A percentile compares a stretch with the other conserved stretches of the same genome.
Evolutionary conservation across 2,113 vertebrate species (phyloP).

Genomic region (Tautogolabrus adspersus): DNA sequence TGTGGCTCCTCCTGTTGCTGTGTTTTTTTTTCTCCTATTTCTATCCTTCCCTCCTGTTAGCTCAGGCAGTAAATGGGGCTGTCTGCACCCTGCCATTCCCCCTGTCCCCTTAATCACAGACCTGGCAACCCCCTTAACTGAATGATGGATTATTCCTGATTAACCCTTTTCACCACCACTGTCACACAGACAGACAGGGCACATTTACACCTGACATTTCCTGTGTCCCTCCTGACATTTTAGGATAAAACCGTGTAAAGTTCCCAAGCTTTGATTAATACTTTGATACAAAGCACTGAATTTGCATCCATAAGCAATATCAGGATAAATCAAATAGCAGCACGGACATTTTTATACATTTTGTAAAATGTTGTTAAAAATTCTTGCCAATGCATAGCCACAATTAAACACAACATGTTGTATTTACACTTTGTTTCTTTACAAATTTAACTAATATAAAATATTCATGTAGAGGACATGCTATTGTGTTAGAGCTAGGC

Average conservation of each 20-base stretch:
- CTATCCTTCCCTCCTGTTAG: background rate
- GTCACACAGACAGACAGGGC: background rate
- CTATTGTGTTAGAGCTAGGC: too few relatives aligned
- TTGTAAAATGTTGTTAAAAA: too few relatives aligned
- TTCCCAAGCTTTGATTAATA: background rate
- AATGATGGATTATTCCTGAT: conserved; percentile 74
- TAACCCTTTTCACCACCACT: conserved; percentile 51
- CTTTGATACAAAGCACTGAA: background rate
- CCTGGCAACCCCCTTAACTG: conserved; percentile 65
- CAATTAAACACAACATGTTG: too few relatives aligned
- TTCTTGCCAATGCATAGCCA: too few relatives aligned
- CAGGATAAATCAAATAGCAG: background rate
- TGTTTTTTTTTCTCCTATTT: background rate
- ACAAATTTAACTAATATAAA: too few relatives aligned
- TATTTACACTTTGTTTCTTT: too few relatives aligned
- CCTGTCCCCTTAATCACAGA: conserved; percentile 54
- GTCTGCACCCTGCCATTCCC: conserved; percentile 44
- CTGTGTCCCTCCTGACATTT: background rate
- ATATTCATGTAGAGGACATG: too few relatives aligned
- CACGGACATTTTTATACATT: too few relatives aligned
- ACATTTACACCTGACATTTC: conserved; percentile 18
- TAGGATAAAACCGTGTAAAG: background rate
- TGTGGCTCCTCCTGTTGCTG: background rate
- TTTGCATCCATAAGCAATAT: too few relatives aligned
- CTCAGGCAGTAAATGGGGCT: conserved; percentile 40